Percentiles rank a stretch among this genome's conserved stretches.
These are phyloP conservation scores for Mesopsocus fuscifrons DNA, from an alignment of 2,888 invertebrate species.

Conservation along the genomic window DNA sequence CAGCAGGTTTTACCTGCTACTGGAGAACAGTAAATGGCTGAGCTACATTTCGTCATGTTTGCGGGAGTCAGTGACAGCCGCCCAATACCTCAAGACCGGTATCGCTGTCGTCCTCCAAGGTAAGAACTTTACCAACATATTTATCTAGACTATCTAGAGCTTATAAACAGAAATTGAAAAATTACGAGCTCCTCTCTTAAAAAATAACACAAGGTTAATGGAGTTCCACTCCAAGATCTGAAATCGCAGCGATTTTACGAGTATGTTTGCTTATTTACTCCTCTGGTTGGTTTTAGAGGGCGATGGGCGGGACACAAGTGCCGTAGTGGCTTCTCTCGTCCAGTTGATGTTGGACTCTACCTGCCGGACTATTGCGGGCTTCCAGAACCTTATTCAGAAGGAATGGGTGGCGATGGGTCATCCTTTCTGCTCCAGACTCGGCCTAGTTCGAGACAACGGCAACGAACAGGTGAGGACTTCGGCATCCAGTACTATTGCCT, in stretches of 20 bases:
- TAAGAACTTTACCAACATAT: conserved; percentile 18
- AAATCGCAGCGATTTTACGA: too few relatives aligned
- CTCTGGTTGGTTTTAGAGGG: conserved; percentile 35
- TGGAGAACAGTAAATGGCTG: conserved; percentile 76
- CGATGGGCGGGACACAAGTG: conserved; percentile 73
- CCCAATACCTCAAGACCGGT: conserved; percentile 38
- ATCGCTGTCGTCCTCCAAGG: conserved; percentile 76
- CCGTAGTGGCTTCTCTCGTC: conserved; percentile 66
- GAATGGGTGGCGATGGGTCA: conserved; percentile 91
- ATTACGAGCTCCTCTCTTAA: too few relatives aligned
- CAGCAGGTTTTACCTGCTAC: conserved; percentile 52
- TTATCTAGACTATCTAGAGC: too few relatives aligned
- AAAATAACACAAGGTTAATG: too few relatives aligned
- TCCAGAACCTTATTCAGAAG: conserved; percentile 80
- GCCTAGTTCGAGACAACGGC: conserved; percentile 19
- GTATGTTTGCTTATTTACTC: too few relatives aligned
- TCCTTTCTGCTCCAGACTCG: conserved; percentile 44
- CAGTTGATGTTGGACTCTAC: conserved; percentile 74
- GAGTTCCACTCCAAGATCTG: too few relatives aligned
- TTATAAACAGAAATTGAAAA: too few relatives aligned
- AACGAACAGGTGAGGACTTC: conserved; percentile 15
- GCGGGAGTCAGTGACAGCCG: conserved; percentile 50
- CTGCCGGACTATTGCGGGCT: conserved; percentile 64
- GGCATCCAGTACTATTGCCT: too few relatives aligned
- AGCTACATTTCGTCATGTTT: conserved; percentile 60